These are phyloP conservation scores for Leptinotarsa undecemlineata DNA, from an alignment of 1,140 invertebrate genomes.

Conservation along the genomic window DNA sequence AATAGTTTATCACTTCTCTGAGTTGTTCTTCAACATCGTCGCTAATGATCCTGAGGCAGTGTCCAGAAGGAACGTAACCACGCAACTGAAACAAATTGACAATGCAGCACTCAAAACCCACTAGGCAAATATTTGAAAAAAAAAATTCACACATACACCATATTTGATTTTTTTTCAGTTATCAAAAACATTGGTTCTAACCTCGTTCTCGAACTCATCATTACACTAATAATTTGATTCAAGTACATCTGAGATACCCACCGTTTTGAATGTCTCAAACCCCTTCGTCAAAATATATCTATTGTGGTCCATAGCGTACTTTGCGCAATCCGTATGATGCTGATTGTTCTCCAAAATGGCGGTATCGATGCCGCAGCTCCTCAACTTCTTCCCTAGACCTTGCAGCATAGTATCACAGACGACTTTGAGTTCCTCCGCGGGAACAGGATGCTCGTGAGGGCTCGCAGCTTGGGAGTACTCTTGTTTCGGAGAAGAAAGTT, in stretches of 20 bases:
- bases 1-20: slow-evolving; percentile 64
- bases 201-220: no score
- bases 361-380: slow-evolving; percentile 70
- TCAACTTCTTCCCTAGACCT: slow-evolving; percentile 63
- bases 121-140: no score
- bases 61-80: slow-evolving; percentile 56
- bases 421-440: slow-evolving; percentile 52
- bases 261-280: slow-evolving; percentile 52
- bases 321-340: slow-evolving; percentile 58
- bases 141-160: no score
- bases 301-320: slow-evolving; percentile 58
- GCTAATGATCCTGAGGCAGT: slow-evolving; percentile 59
- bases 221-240: no score
- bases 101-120: not conserved
- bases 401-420: slow-evolving; percentile 63
- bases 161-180: no score
- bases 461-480: slow-evolving; percentile 34
- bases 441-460: slow-evolving; percentile 34
- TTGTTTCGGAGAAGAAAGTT: slow-evolving; percentile 24
- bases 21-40: slow-evolving; percentile 62
- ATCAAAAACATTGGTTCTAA: no score
- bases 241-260: slow-evolving; percentile 37
- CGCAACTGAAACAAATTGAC: slow-evolving; percentile 54
- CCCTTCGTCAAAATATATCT: slow-evolving; percentile 64
- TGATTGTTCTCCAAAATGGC: slow-evolving; percentile 58